Conservation (phyloP, 2,888 invertebrate genomes). For the Kryphioiulus occultus region DNA sequence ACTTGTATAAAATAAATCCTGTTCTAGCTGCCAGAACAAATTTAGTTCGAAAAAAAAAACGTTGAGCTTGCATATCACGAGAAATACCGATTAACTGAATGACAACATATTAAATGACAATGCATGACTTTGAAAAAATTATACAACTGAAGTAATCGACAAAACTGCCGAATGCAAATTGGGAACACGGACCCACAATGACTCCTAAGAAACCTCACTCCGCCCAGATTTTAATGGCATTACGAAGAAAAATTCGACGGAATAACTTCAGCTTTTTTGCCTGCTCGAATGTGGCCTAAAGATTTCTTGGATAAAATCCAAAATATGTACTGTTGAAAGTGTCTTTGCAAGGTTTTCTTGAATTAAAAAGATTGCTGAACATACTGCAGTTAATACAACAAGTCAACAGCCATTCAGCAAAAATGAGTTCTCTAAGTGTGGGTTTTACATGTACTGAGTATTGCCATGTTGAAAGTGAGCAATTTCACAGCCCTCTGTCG, state of each 20-base stretch:
- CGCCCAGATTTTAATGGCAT: constrained; percentile 16
- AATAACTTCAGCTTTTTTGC: neutral
- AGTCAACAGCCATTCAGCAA: no score
- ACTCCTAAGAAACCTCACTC: constrained; percentile 12
- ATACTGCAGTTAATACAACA: no score
- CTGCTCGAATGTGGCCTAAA: neutral
- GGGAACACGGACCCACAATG: constrained; percentile 21
- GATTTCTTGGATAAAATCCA: neutral
- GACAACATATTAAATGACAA: constrained; percentile 40
- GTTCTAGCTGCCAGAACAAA: neutral
- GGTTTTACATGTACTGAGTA: no score
- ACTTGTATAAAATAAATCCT: neutral
- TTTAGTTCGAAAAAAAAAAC: neutral
- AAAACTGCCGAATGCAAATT: constrained; percentile 15
- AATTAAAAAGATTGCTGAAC: neutral
- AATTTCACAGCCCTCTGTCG: no score
- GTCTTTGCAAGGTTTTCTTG: neutral
- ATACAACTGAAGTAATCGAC: constrained; percentile 2
- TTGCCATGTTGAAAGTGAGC: no score
- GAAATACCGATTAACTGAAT: constrained; percentile 28
- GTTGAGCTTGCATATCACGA: neutral
- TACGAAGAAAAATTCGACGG: neutral
- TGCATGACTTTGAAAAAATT: constrained; percentile 39
- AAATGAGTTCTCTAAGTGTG: no score
- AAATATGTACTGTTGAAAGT: neutral